Evolutionary conservation across 2,888 invertebrate species (phyloP), one percentile per base, ranked within the genome.

Genomic region (Drosophila paranaensis): DNA sequence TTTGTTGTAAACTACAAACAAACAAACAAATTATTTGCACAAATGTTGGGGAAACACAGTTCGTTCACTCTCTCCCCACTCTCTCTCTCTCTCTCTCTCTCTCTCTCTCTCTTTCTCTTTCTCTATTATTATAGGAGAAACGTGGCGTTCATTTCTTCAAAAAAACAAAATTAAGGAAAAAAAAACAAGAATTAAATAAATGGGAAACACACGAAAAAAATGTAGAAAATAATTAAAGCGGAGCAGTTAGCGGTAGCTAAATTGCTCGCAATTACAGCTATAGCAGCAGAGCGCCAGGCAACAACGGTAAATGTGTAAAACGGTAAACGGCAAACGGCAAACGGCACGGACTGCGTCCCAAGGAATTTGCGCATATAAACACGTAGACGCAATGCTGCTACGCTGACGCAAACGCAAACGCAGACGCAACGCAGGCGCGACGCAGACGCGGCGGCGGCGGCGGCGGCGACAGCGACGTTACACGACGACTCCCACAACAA

Each of bases 351-450:
- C 80, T 70, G 76, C 70, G 57, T 55, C 9, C 45, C 55, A 76
- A 85, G 88, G 86, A 86, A 86, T 86, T 88, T 77, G 37, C 73
- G 81, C 76, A 71, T 77, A 75, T 81, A 74, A 83, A 88, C 86
- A 86, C 86, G 88, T 86, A 86, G 75, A 76, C 82, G 73, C 77
- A 71, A 62, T 71, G 60, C 67, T 74, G 68, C 37, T 57, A 73
- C 27, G 67, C 46, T 63, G 66, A n/a, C n/a, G 20, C 20, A 20
- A 20, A 54, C 16, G 75, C 61, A 25, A 50, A 46, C 50, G 50
- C 50, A 33, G 54, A 45, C 42, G 75, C 48, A 16, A 35, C 20
- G 58, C 50, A 16, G 11, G 37, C 54, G 53, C 64, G 51, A 60
- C 70, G 64, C 75, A 76, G 74, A 77, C 71, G 70, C 71, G 62